A percentile compares a stretch with the other conserved stretches of the same genome.
These are phyloP conservation scores for Siphamia tubifer DNA, from an alignment of 2,113 vertebrate species.

Conservation along the genomic window DNA sequence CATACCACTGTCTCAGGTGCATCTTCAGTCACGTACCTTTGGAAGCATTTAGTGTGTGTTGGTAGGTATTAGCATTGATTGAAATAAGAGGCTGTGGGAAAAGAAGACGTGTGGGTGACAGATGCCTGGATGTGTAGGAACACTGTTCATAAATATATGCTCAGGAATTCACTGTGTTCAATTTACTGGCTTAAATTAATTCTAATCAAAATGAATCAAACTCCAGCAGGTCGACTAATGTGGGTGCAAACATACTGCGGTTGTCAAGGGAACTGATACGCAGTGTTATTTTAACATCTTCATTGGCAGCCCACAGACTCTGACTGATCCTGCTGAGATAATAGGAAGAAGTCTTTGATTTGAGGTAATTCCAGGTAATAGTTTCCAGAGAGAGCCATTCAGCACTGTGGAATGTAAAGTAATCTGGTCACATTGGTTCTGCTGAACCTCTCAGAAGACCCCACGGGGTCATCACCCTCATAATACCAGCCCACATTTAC, in stretches of 20 bases:
- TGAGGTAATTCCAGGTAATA: slow-evolving; percentile 75
- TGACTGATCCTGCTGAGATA: slow-evolving; percentile 65
- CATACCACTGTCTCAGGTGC: slow-evolving; percentile 18
- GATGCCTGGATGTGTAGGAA: neutral
- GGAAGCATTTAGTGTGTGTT: slow-evolving; percentile 43
- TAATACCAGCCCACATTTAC: slow-evolving; percentile 47
- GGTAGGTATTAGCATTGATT: slow-evolving; percentile 30
- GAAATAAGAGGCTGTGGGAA: slow-evolving; percentile 27
- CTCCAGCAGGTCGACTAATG: neutral
- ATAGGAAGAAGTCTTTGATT: slow-evolving; percentile 70
- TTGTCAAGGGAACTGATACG: slow-evolving; percentile 13
- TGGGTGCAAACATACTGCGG: neutral
- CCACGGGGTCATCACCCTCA: slow-evolving; percentile 33
- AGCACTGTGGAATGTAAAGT: slow-evolving; percentile 56
- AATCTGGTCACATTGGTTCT: slow-evolving; percentile 59
- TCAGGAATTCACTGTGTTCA: too few relatives aligned
- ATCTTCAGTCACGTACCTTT: slow-evolving; percentile 31
- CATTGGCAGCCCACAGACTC: slow-evolving; percentile 33
- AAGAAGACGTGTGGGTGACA: slow-evolving; percentile 28
- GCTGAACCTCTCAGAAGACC: slow-evolving; percentile 45
- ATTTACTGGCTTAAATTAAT: too few relatives aligned
- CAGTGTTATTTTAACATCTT: slow-evolving; percentile 44
- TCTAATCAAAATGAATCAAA: too few relatives aligned
- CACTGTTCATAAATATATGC: too few relatives aligned
- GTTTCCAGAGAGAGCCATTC: slow-evolving; percentile 69